phyloP scores from a whole-genome alignment of 2,888 invertebrate species.

The Rhogogaster chlorosoma region DNA sequence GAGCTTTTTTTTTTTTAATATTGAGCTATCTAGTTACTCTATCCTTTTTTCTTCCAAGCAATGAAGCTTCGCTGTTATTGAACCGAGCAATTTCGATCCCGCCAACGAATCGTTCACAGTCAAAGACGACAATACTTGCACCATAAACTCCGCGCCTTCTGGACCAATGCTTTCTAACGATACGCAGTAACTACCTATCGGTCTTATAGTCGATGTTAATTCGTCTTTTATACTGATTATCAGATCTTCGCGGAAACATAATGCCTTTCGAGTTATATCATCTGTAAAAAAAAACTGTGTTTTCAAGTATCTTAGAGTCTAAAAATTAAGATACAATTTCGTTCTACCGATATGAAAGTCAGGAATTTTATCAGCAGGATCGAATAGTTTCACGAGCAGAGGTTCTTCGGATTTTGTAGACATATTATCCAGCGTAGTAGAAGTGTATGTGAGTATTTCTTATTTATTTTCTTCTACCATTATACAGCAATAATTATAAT shows the following conservation, averaged over 20 bases:
- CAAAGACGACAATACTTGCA: conserved; percentile 82
- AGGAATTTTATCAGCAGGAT: conserved; percentile 40
- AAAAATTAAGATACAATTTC: background rate
- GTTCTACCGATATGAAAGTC: conserved; percentile 22
- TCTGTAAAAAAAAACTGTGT: conserved; percentile 58
- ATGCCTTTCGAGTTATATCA: conserved; percentile 56
- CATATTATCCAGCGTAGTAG: background rate
- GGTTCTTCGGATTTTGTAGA: background rate
- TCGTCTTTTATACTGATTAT: conserved; percentile 62
- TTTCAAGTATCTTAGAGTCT: background rate
- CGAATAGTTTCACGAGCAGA: background rate
- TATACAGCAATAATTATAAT: background rate
- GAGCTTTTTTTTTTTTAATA: background rate
- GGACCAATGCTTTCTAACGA: conserved; percentile 78
- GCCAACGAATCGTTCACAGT: conserved; percentile 80
- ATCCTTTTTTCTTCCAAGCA: conserved; percentile 84
- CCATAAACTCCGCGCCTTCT: conserved; percentile 80
- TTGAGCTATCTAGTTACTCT: conserved; percentile 76
- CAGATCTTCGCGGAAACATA: conserved; percentile 69
- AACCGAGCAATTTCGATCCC: conserved; percentile 82
- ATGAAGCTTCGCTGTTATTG: conserved; percentile 81
- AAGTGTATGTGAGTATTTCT: background rate
- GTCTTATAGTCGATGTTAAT: conserved; percentile 54
- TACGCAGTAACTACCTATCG: conserved; percentile 66
- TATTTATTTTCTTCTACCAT: background rate